Conservation (phyloP, 2,797 vertebrate species). For the Columba guinea region DNA sequence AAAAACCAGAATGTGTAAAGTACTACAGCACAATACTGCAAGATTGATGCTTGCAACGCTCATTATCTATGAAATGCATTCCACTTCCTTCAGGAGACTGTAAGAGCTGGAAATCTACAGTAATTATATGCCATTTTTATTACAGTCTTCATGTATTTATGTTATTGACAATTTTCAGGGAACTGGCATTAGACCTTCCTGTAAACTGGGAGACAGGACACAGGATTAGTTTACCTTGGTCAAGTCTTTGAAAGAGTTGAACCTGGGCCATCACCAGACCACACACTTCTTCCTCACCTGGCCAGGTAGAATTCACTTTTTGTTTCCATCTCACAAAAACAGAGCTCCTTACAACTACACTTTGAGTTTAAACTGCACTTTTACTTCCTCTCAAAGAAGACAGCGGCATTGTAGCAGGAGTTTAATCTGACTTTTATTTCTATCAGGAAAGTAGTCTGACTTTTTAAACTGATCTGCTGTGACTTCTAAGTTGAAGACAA, state of each 20-base stretch:
- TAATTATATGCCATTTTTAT: neutral
- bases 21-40: neutral
- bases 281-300: neutral
- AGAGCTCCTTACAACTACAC: neutral
- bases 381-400: neutral
- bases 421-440: constrained; percentile 1
- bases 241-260: neutral
- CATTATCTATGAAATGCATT: neutral
- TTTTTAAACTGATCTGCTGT: neutral
- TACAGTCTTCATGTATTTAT: neutral
- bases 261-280: neutral
- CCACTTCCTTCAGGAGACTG: neutral
- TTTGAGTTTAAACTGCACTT: neutral
- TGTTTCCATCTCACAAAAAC: neutral
- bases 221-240: neutral
- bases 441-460: neutral
- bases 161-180: neutral
- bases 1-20: neutral
- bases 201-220: neutral
- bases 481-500: constrained; percentile 22
- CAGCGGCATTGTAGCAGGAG: neutral
- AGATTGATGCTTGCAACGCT: neutral
- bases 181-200: neutral
- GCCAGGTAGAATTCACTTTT: constrained; percentile 1
- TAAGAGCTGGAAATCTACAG: neutral